Percentiles rank a stretch among this genome's conserved stretches.
Evolutionary conservation across 2,888 invertebrate genomes (phyloP).

Genomic region (Deilephila elpenor): DNA sequence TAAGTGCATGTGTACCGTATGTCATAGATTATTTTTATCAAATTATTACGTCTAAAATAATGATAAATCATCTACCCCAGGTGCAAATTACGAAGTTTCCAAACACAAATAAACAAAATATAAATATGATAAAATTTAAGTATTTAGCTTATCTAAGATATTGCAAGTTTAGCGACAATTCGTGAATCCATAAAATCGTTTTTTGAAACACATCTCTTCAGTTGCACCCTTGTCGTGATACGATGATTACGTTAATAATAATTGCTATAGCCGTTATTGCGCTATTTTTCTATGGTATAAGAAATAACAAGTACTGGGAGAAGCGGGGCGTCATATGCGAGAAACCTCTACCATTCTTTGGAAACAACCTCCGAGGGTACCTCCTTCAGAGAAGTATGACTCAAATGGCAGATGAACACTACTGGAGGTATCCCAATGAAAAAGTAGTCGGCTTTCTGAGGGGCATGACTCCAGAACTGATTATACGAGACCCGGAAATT

Average conservation of each 20-base stretch:
- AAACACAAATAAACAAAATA: no score
- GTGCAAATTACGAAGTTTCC: no score
- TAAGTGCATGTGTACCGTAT: no score
- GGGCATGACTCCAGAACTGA: conserved; percentile 52
- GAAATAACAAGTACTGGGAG: conserved; percentile 13
- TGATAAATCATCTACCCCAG: no score
- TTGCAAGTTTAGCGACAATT: conserved; percentile 48
- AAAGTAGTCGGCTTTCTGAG: conserved; percentile 61
- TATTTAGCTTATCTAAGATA: conserved; percentile 45
- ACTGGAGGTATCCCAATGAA: conserved; percentile 62
- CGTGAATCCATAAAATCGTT: conserved; percentile 52
- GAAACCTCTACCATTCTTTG: conserved; percentile 55
- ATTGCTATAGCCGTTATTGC: background rate
- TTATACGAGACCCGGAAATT: conserved; percentile 61
- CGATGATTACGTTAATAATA: background rate
- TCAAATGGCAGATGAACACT: conserved; percentile 52
- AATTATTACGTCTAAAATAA: no score
- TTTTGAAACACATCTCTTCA: conserved; percentile 27
- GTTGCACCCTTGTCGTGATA: background rate
- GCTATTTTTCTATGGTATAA: background rate
- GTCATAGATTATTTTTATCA: no score
- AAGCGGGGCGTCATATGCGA: conserved; percentile 22
- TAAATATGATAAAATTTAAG: no score
- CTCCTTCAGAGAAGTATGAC: conserved; percentile 53
- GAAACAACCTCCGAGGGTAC: conserved; percentile 50